phyloP scores from a whole-genome alignment of 2,888 invertebrate genomes.

The Cerceris rybyensis region DNA sequence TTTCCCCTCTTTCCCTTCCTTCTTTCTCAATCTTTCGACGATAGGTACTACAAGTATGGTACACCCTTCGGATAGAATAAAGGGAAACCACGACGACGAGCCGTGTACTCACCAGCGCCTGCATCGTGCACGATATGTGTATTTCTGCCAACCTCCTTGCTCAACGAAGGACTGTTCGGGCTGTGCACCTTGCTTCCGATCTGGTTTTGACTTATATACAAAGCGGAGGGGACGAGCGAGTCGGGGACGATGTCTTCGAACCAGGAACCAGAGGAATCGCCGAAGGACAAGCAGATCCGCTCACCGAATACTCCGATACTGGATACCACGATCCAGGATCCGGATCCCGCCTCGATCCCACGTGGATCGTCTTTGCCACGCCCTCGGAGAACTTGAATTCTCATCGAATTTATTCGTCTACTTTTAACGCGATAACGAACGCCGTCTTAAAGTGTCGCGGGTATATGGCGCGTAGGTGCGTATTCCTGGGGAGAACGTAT shows the following conservation, averaged over 20 bases:
- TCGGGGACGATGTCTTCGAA: conserved; percentile 62
- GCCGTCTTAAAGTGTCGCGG: background rate
- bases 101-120: conserved; percentile 60
- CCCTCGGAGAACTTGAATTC: conserved; percentile 20
- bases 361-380: conserved; percentile 40
- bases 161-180: conserved; percentile 71
- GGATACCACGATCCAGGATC: conserved; percentile 61
- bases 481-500: background rate
- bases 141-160: conserved; percentile 68
- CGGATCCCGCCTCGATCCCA: conserved; percentile 28
- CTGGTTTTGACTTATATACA: conserved; percentile 74
- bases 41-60: too few relatives aligned
- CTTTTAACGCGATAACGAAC: background rate
- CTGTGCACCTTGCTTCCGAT: conserved; percentile 69
- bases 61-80: background rate
- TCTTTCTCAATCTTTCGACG: too few relatives aligned
- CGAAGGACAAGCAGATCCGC: conserved; percentile 65
- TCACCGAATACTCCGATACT: conserved; percentile 57
- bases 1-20: too few relatives aligned
- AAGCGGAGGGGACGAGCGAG: conserved; percentile 48
- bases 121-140: conserved; percentile 52
- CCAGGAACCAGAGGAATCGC: conserved; percentile 68
- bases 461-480: background rate
- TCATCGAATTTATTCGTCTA: conserved; percentile 5
- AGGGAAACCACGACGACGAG: background rate